Percentiles rank a stretch among this genome's conserved stretches.
Evolutionary conservation across 2,113 vertebrate genomes (phyloP).

Genomic region (Paramisgurnus dabryanus): DNA sequence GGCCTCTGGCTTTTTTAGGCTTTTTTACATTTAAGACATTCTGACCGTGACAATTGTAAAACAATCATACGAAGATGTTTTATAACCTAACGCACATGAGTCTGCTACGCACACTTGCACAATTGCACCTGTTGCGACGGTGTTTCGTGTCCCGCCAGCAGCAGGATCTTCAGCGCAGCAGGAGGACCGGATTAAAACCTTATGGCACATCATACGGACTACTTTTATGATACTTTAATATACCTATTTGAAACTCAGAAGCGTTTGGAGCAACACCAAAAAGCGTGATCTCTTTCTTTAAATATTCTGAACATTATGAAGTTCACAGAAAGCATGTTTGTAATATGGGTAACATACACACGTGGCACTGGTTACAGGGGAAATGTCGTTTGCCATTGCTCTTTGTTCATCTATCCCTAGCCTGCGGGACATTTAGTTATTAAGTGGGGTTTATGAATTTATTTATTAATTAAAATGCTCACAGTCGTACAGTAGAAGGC

Average conservation of each 20-base stretch:
- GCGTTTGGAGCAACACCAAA: background rate
- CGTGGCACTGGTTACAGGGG: background rate
- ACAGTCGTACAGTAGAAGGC: background rate
- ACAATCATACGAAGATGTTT: no score
- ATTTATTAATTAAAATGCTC: conserved; percentile 56
- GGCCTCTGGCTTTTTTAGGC: no score
- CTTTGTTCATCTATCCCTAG: conserved; percentile 35
- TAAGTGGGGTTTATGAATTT: conserved; percentile 52
- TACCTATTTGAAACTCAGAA: background rate
- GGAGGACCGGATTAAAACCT: no score
- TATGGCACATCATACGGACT: no score
- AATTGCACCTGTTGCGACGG: no score
- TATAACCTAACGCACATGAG: no score
- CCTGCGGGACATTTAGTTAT: conserved; percentile 42
- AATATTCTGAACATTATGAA: conserved; percentile 30
- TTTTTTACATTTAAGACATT: no score
- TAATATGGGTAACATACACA: conserved; percentile 33
- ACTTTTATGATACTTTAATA: no score
- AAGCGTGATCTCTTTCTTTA: background rate
- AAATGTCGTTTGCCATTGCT: conserved; percentile 35
- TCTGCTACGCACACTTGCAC: no score
- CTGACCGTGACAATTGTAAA: no score
- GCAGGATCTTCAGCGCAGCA: no score
- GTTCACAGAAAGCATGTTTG: conserved; percentile 1
- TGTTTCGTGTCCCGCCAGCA: no score